phyloP scores from a whole-genome alignment of 1,140 invertebrate genomes.

The Aphelinus atriplicis region DNA sequence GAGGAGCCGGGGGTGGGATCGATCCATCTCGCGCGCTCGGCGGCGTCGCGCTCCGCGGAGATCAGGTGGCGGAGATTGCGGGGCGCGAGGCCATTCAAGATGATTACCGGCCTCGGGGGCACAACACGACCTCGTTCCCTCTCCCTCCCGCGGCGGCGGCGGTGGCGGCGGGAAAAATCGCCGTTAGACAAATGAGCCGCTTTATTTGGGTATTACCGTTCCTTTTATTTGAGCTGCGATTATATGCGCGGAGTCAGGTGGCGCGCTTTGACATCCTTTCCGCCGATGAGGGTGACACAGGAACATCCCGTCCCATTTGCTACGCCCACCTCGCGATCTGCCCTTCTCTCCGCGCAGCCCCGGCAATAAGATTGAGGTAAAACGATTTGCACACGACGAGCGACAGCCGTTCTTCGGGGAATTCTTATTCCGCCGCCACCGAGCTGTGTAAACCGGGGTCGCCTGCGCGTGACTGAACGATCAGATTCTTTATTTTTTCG shows the following conservation, averaged over 20 bases:
- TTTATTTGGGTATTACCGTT: slow-evolving; percentile 63
- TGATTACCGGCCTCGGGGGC: slow-evolving; percentile 60
- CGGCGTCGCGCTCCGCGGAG: neutral
- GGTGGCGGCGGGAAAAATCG: slow-evolving; percentile 56
- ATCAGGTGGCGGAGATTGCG: slow-evolving; percentile 55
- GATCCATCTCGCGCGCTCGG: slow-evolving; percentile 52
- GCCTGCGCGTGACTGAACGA: slow-evolving; percentile 36
- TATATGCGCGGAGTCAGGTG: slow-evolving; percentile 45
- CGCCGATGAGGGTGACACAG: slow-evolving; percentile 31
- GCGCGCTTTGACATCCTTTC: slow-evolving; percentile 45
- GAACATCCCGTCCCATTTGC: neutral
- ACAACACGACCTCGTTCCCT: slow-evolving; percentile 33
- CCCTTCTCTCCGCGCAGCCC: neutral
- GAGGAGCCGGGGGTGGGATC: slow-evolving; percentile 34
- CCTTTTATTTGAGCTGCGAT: slow-evolving; percentile 63
- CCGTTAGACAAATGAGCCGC: slow-evolving; percentile 64
- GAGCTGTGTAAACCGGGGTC: neutral
- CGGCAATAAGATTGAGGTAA: slow-evolving; percentile 57
- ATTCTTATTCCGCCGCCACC: slow-evolving; percentile 31
- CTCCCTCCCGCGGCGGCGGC: slow-evolving; percentile 24
- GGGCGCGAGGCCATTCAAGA: slow-evolving; percentile 53
- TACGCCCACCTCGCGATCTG: neutral
- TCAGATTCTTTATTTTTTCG: neutral
- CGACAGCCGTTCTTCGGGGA: slow-evolving; percentile 50
- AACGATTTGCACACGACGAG: slow-evolving; percentile 56